Evolutionary conservation across 2,797 vertebrate species (phyloP).

Genomic region (Bovichtus diacanthus): DNA sequence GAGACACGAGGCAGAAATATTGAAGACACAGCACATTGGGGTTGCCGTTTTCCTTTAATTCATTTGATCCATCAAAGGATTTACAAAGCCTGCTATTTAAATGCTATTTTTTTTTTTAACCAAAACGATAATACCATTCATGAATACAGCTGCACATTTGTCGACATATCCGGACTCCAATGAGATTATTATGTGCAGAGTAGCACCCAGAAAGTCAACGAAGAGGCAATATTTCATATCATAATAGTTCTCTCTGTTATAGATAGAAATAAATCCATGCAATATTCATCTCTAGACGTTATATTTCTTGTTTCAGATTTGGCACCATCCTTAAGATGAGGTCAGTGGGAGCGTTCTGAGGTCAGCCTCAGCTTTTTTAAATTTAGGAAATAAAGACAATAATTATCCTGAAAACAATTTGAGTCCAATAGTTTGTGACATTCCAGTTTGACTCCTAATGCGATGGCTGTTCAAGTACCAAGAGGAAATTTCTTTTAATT

Average conservation of each 20-base stretch:
- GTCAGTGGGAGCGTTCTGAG: conserved; percentile 64
- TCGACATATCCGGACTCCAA: conserved; percentile 72
- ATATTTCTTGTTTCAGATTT: conserved; percentile 75
- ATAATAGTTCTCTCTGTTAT: conserved; percentile 75
- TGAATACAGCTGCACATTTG: conserved; percentile 81
- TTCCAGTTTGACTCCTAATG: conserved; percentile 55
- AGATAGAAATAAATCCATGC: conserved; percentile 85
- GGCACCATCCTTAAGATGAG: conserved; percentile 78
- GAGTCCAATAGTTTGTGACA: conserved; percentile 51
- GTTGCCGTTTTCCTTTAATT: conserved; percentile 82
- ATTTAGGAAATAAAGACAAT: conserved; percentile 47
- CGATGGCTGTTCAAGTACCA: conserved; percentile 72
- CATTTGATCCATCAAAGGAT: conserved; percentile 76
- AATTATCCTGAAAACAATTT: conserved; percentile 58
- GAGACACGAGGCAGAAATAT: conserved; percentile 42
- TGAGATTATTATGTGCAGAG: conserved; percentile 76
- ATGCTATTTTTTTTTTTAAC: conserved; percentile 57
- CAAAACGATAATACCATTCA: conserved; percentile 76
- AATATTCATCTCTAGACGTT: conserved; percentile 77
- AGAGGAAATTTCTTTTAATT: conserved; percentile 50
- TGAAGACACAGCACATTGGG: conserved; percentile 58
- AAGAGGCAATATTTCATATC: conserved; percentile 78
- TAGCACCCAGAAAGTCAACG: conserved; percentile 78
- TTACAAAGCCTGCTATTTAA: conserved; percentile 86
- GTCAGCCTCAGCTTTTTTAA: conserved; percentile 59